Percentiles rank a stretch among this genome's conserved stretches.
These are phyloP conservation scores for Varanus komodoensis DNA, from an alignment of 2,113 vertebrate species.

Conservation along the genomic window DNA sequence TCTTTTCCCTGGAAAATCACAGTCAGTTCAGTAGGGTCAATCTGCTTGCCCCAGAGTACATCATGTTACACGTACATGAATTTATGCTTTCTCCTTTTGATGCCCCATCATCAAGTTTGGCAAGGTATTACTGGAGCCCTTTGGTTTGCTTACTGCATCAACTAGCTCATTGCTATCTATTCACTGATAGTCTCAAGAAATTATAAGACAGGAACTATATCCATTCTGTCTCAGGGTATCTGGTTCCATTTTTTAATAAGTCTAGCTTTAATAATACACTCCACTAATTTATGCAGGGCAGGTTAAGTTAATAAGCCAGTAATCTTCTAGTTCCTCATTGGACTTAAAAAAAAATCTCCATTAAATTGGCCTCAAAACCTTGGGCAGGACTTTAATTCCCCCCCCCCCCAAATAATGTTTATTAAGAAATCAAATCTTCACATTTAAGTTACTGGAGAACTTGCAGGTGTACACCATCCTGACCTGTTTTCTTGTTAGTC, in stretches of 20 bases:
- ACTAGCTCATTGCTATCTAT: too few species aligned
- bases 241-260: not conserved
- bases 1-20: not conserved
- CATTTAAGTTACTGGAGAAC: not conserved
- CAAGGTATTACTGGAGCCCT: not conserved
- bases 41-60: not conserved
- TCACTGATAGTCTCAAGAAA: too few species aligned
- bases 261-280: not conserved
- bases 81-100: not conserved
- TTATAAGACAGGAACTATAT: not conserved
- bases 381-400: not conserved
- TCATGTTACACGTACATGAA: not conserved
- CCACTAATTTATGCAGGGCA: not conserved
- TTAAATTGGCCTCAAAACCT: not conserved
- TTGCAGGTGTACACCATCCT: too few species aligned
- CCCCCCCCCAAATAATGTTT: not conserved
- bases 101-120: not conserved
- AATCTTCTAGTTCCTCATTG: not conserved
- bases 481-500: too few species aligned
- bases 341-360: not conserved
- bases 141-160: not conserved
- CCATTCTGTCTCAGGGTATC: not conserved
- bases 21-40: not conserved
- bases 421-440: not conserved
- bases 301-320: not conserved